These are phyloP conservation scores for Phylloscopus trochiloides DNA, from an alignment of 2,113 vertebrate species.

Conservation along the genomic window DNA sequence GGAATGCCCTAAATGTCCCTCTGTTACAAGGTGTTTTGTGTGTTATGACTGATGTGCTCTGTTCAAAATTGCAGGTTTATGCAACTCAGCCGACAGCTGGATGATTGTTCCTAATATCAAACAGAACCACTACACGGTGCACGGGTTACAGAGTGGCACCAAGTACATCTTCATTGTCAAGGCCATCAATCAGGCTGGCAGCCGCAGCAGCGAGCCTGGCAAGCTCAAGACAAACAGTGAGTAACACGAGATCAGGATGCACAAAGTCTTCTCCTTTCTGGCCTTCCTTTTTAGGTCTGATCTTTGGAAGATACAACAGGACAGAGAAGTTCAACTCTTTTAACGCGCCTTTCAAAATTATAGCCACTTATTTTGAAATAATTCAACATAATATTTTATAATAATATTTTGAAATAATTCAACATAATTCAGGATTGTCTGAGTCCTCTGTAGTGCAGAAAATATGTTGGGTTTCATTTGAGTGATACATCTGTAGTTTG, in stretches of 20 bases:
- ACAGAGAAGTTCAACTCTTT: not conserved
- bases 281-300: not conserved
- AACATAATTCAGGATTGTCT: not conserved
- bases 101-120: conserved; percentile 99
- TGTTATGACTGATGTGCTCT: conserved; percentile 12
- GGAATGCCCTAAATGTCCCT: not conserved
- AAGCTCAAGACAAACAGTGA: conserved; percentile 98
- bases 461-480: not conserved
- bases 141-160: conserved; percentile 94
- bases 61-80: conserved; percentile 85
- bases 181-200: conserved; percentile 97
- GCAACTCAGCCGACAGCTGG: conserved; percentile 98
- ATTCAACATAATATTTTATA: too few species aligned
- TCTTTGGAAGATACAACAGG: not conserved
- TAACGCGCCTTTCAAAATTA: not conserved
- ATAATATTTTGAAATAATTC: too few species aligned
- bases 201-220: conserved; percentile 90
- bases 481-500: not conserved
- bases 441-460: not conserved
- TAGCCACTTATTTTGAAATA: not conserved
- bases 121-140: conserved; percentile 98
- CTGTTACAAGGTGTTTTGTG: not conserved
- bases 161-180: conserved; percentile 97
- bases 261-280: not conserved
- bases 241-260: conserved; percentile 1